These are phyloP conservation scores for Papilio xuthus DNA, from an alignment of 1,140 invertebrate species.

Conservation along the genomic window DNA sequence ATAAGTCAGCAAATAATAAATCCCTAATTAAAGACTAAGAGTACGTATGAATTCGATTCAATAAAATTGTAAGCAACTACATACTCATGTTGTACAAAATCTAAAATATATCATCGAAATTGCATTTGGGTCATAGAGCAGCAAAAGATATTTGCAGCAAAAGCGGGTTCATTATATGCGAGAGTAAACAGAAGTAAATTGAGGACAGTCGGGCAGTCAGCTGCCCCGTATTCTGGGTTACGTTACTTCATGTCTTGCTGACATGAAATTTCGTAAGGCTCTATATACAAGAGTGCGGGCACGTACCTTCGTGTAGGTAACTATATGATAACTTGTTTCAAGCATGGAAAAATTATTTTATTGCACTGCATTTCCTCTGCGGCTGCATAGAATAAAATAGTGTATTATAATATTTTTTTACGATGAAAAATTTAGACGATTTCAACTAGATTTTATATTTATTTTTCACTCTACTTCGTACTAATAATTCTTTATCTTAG, in stretches of 20 bases:
- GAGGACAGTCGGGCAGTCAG: slow-evolving; percentile 35
- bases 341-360: slow-evolving; percentile 35
- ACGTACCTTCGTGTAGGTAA: slow-evolving; percentile 36
- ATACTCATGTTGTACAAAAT: not conserved
- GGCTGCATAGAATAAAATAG: slow-evolving; percentile 6
- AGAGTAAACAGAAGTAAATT: slow-evolving; percentile 39
- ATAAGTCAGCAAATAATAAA: no score
- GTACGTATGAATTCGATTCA: no score
- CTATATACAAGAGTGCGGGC: slow-evolving; percentile 23
- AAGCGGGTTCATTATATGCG: slow-evolving; percentile 32
- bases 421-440: not conserved
- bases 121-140: slow-evolving; percentile 5
- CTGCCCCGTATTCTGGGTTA: slow-evolving; percentile 35
- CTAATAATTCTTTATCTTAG: not conserved
- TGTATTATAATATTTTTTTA: not conserved
- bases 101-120: slow-evolving; percentile 25
- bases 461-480: not conserved
- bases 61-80: no score
- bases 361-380: slow-evolving; percentile 37
- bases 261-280: slow-evolving; percentile 35
- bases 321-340: slow-evolving; percentile 37
- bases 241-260: slow-evolving; percentile 35
- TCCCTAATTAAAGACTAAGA: no score
- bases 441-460: no score
- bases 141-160: slow-evolving; percentile 28